A percentile compares a stretch with the other conserved stretches of the same genome.
phyloP scores from a whole-genome alignment of 1,140 invertebrate species.

The Drosophila yakuba region DNA sequence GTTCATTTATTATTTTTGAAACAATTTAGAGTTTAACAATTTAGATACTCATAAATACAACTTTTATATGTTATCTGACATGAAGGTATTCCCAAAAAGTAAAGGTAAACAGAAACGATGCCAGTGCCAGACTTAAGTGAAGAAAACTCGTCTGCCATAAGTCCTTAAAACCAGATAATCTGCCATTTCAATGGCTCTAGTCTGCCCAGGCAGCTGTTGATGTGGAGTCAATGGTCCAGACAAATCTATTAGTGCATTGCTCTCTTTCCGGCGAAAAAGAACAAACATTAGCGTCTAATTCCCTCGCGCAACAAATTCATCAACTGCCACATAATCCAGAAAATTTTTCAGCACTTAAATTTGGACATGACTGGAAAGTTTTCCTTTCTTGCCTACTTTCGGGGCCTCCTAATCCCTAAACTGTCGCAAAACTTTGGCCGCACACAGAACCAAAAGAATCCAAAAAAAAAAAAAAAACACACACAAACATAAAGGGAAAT shows the following conservation, averaged over 20 bases:
- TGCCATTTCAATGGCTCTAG: no score
- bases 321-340: constrained; percentile 75
- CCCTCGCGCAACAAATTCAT: constrained; percentile 72
- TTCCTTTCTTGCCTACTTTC: constrained; percentile 56
- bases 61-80: no score
- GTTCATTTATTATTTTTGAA: no score
- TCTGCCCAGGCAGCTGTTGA: background rate
- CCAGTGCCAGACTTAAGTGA: no score
- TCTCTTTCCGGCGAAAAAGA: constrained; percentile 14
- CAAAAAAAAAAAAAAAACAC: constrained; percentile 14
- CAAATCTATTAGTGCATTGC: constrained; percentile 72
- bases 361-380: constrained; percentile 75
- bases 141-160: no score
- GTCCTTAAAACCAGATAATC: no score
- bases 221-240: constrained; percentile 17
- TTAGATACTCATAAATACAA: no score
- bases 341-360: constrained; percentile 81
- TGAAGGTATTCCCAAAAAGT: no score
- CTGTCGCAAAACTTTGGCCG: constrained; percentile 75
- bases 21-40: no score
- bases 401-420: constrained; percentile 76
- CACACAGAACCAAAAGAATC: constrained; percentile 17
- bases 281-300: constrained; percentile 69
- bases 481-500: constrained; percentile 12
- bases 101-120: no score